phyloP scores from a whole-genome alignment of 2,888 invertebrate genomes.

The Rhopalosiphum nymphaeae region DNA sequence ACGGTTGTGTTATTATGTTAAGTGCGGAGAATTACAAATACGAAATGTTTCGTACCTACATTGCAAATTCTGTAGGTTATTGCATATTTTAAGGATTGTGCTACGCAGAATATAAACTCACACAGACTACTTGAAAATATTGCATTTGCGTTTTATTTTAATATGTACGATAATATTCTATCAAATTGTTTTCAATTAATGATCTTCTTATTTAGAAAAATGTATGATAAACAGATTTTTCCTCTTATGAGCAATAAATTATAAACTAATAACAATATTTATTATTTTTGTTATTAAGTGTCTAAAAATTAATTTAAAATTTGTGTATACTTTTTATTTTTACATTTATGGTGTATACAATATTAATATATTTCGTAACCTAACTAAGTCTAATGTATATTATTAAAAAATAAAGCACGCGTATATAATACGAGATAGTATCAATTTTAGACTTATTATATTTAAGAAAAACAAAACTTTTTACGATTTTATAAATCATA shows the following conservation, averaged over 20 bases:
- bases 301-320: neutral
- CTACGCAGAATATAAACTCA: neutral
- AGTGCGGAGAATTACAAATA: neutral
- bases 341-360: neutral
- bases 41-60: neutral
- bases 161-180: neutral
- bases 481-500: neutral
- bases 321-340: neutral
- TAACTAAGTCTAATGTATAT: neutral
- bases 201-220: neutral
- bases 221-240: neutral
- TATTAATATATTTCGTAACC: neutral
- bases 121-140: neutral
- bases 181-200: neutral
- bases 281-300: neutral
- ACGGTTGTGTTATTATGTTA: neutral
- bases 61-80: neutral
- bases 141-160: neutral
- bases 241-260: neutral
- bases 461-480: neutral
- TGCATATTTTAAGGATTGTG: neutral
- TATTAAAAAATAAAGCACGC: neutral
- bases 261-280: neutral
- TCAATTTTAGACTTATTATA: neutral
- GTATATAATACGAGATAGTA: neutral